phyloP scores from a whole-genome alignment of 2,113 vertebrate species.

The Mustelus asterias region DNA sequence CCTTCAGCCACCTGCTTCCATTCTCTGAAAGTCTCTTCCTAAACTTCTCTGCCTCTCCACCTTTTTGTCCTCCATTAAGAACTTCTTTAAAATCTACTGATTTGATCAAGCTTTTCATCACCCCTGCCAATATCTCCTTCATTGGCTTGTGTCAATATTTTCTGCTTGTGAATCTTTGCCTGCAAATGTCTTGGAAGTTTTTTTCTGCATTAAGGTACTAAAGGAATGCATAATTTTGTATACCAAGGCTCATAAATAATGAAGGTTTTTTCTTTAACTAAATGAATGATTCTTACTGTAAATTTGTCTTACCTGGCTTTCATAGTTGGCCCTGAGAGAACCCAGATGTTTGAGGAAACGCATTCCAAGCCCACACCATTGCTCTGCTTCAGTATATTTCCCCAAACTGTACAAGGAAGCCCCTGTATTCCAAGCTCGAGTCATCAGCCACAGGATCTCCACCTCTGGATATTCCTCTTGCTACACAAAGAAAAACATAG shows the following conservation, averaged over 20 bases:
- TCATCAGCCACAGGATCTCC: slow-evolving; percentile 83
- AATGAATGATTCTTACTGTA: background rate
- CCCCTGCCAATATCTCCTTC: background rate
- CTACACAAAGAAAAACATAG: slow-evolving; percentile 31
- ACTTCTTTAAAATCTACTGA: background rate
- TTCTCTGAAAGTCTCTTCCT: background rate
- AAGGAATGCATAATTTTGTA: background rate
- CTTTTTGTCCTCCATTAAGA: background rate
- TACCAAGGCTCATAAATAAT: background rate
- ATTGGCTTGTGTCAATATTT: background rate
- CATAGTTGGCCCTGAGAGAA: slow-evolving; percentile 73
- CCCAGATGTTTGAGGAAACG: slow-evolving; percentile 69
- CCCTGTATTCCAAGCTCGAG: slow-evolving; percentile 81
- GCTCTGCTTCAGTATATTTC: slow-evolving; percentile 69
- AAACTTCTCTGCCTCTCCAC: background rate
- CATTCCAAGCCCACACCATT: slow-evolving; percentile 78
- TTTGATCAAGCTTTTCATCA: background rate
- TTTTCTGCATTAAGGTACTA: background rate
- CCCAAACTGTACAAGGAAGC: slow-evolving; percentile 65
- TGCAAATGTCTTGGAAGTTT: background rate
- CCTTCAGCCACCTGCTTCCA: background rate
- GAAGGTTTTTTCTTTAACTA: background rate
- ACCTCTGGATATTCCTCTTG: slow-evolving; percentile 69
- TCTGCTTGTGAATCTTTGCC: background rate
- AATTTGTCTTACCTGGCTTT: slow-evolving; percentile 61